These are phyloP conservation scores for Corynorhinus townsendii DNA, from an alignment of 2,113 vertebrate species.

Conservation along the genomic window DNA sequence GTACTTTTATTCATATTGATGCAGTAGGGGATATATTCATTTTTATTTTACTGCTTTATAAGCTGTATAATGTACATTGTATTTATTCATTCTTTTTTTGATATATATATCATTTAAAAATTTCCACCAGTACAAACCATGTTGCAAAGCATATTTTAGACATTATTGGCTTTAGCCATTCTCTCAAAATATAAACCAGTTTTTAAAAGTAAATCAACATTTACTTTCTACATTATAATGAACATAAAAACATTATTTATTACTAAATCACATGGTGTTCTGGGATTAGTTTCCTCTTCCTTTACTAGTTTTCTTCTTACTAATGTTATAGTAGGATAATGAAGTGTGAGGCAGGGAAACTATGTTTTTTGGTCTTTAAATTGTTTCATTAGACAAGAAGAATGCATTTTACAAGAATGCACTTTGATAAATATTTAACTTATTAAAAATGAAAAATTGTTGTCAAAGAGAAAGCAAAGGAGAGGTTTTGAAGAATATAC, in stretches of 20 bases:
- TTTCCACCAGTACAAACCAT: not conserved
- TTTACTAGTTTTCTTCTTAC: not conserved
- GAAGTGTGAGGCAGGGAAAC: not conserved
- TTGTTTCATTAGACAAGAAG: not conserved
- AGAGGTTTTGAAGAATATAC: not conserved
- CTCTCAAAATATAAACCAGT: not conserved
- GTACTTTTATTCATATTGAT: not conserved
- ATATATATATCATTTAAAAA: not conserved
- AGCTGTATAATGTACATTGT: not conserved
- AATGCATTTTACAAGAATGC: not conserved
- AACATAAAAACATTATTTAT: not conserved
- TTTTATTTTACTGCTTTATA: not conserved
- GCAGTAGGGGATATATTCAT: not conserved
- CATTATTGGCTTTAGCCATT: not conserved
- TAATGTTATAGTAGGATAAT: not conserved
- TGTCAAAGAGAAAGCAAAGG: not conserved
- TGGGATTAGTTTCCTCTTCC: not conserved
- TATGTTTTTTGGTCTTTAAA: not conserved
- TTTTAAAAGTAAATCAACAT: not conserved
- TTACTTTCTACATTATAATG: not conserved
- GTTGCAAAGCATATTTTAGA: not conserved
- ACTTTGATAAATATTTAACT: not conserved
- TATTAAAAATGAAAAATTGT: not conserved
- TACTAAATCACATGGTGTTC: not conserved
- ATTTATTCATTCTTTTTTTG: not conserved